phyloP scores from a whole-genome alignment of 1,140 invertebrate genomes.

The Gonioctena quinquepunctata region DNA sequence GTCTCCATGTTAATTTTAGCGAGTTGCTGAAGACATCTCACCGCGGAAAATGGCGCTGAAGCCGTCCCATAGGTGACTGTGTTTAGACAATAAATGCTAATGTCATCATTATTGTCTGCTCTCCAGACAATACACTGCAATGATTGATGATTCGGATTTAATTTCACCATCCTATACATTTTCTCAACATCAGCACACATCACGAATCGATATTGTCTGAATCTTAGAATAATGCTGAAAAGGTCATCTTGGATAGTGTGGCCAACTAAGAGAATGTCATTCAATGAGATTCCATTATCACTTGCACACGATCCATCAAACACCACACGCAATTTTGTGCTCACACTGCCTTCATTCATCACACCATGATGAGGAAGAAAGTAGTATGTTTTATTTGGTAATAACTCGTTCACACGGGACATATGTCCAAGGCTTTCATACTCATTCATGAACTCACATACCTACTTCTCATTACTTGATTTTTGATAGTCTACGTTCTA shows the following conservation, averaged over 20 bases:
- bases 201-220: slow-evolving; percentile 24
- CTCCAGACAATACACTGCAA: slow-evolving; percentile 55
- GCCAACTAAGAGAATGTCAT: slow-evolving; percentile 31
- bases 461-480: neutral
- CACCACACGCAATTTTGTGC: slow-evolving; percentile 13
- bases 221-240: slow-evolving; percentile 36
- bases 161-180: slow-evolving; percentile 57
- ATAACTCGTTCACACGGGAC: neutral
- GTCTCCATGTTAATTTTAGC: slow-evolving; percentile 35
- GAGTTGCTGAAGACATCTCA: slow-evolving; percentile 40
- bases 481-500: slow-evolving; percentile 9
- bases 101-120: slow-evolving; percentile 20
- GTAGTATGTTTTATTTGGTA: slow-evolving; percentile 1
- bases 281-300: slow-evolving; percentile 35
- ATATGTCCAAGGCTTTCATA: slow-evolving; percentile 3
- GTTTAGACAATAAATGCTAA: slow-evolving; percentile 41
- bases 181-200: slow-evolving; percentile 52
- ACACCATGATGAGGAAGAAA: slow-evolving; percentile 41
- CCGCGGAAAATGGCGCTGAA: slow-evolving; percentile 49
- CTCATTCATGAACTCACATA: slow-evolving; percentile 6
- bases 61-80: slow-evolving; percentile 51
- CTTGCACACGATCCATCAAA: slow-evolving; percentile 31
- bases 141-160: slow-evolving; percentile 39
- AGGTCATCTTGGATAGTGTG: slow-evolving; percentile 41
- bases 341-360: slow-evolving; percentile 31